These are phyloP conservation scores for Rhadina sibilatrix DNA, from an alignment of 2,113 vertebrate genomes.

Conservation along the genomic window DNA sequence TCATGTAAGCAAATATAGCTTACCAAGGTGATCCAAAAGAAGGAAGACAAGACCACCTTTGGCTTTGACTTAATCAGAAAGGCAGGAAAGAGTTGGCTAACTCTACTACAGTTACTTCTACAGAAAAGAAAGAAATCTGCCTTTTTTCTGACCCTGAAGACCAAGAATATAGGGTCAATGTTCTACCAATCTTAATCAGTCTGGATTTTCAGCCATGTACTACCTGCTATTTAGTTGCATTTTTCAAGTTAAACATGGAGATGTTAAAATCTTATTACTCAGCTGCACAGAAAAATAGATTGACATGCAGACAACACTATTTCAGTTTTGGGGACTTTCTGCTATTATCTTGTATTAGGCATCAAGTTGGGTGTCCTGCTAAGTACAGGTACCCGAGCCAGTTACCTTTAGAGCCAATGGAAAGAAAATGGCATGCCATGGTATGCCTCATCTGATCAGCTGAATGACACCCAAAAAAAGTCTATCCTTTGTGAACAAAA, in stretches of 20 bases:
- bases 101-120: background rate
- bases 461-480: background rate
- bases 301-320: background rate
- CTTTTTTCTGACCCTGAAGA: background rate
- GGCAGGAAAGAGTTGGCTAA: background rate
- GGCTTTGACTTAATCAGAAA: background rate
- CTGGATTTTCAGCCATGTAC: background rate
- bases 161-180: background rate
- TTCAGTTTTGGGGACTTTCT: background rate
- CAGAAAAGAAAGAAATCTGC: background rate
- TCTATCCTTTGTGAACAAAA: background rate
- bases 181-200: accelerated
- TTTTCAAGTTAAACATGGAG: background rate
- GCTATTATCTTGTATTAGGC: background rate
- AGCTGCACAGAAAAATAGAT: background rate
- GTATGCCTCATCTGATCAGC: background rate
- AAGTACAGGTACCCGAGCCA: background rate
- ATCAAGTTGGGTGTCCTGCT: background rate
- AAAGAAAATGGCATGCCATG: background rate
- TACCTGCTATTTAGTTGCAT: background rate
- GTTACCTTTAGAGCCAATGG: background rate
- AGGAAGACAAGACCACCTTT: background rate
- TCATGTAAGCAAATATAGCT: background rate
- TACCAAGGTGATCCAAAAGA: background rate
- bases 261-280: background rate